A percentile compares a stretch with the other conserved stretches of the same genome.
Conservation (phyloP, 2,888 invertebrate species). For the Fabriciana adippe region DNA sequence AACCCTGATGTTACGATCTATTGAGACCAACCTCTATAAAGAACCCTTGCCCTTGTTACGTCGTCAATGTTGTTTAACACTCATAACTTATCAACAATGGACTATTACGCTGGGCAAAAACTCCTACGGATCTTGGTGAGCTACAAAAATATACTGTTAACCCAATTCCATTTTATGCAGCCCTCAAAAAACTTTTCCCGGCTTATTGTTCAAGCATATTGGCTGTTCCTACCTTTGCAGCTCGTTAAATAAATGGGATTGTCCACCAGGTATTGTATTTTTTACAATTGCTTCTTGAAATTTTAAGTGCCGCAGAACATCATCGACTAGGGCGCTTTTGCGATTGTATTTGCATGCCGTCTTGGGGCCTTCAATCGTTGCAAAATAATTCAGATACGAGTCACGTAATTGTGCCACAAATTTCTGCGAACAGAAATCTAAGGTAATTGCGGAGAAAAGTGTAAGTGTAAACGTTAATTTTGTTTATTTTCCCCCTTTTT, state of each 20-base stretch:
- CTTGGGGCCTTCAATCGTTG: conserved; percentile 22
- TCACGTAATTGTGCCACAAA: conserved; percentile 33
- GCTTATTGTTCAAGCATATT: conserved; percentile 42
- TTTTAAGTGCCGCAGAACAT: conserved; percentile 32
- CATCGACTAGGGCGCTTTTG: conserved; percentile 18
- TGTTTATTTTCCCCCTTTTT: background rate
- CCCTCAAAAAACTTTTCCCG: conserved; percentile 38
- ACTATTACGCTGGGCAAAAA: conserved; percentile 56
- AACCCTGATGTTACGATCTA: conserved; percentile 44
- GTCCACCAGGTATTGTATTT: conserved; percentile 42
- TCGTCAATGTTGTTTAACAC: conserved; percentile 55
- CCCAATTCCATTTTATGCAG: conserved; percentile 53
- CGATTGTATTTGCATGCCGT: conserved; percentile 19
- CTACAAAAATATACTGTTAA: conserved; percentile 61
- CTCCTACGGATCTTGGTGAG: conserved; percentile 46
- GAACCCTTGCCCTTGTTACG: conserved; percentile 37
- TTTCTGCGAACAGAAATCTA: conserved; percentile 19
- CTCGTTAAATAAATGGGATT: conserved; percentile 43
- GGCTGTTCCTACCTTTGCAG: conserved; percentile 40
- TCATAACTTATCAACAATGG: conserved; percentile 66
- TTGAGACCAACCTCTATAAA: conserved; percentile 43
- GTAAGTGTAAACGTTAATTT: conserved; percentile 16
- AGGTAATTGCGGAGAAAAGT: conserved; percentile 26
- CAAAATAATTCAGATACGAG: conserved; percentile 30
- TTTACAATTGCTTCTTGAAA: conserved; percentile 38